These are phyloP conservation scores for Melanophora roralis DNA, from an alignment of 2,888 invertebrate species.

Conservation along the genomic window DNA sequence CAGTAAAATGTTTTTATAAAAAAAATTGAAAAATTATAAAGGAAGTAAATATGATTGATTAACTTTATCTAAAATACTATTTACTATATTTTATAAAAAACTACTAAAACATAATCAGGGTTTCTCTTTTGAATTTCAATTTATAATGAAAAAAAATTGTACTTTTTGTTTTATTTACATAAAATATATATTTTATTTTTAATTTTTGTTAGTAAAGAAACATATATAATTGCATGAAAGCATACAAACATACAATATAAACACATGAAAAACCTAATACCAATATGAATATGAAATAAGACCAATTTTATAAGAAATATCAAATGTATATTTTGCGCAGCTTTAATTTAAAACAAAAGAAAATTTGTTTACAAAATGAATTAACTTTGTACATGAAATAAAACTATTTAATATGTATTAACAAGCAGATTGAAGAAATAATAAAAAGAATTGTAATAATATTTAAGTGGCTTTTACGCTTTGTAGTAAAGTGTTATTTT, in stretches of 20 bases:
- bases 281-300: slow-evolving; percentile 4
- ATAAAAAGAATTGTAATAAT: not conserved
- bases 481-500: no score
- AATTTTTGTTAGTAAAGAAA: slow-evolving; percentile 42
- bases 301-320: slow-evolving; percentile 34
- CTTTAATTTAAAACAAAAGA: slow-evolving; percentile 39
- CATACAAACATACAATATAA: not conserved
- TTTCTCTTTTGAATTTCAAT: slow-evolving; percentile 31
- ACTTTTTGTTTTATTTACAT: not conserved
- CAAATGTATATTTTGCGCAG: slow-evolving; percentile 48
- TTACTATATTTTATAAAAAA: no score
- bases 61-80: no score
- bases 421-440: not conserved
- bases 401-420: not conserved
- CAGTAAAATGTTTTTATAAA: not conserved
- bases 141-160: slow-evolving; percentile 44
- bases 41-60: not conserved
- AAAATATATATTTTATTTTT: not conserved
- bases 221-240: not conserved
- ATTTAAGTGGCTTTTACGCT: not conserved
- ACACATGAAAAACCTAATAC: not conserved
- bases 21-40: not conserved
- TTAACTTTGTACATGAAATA: slow-evolving; percentile 5
- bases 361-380: slow-evolving; percentile 15
- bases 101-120: slow-evolving; percentile 28